These are phyloP conservation scores for Phymanthus crucifer DNA, from an alignment of 92 coral and sea anemone species.

Conservation along the genomic window DNA sequence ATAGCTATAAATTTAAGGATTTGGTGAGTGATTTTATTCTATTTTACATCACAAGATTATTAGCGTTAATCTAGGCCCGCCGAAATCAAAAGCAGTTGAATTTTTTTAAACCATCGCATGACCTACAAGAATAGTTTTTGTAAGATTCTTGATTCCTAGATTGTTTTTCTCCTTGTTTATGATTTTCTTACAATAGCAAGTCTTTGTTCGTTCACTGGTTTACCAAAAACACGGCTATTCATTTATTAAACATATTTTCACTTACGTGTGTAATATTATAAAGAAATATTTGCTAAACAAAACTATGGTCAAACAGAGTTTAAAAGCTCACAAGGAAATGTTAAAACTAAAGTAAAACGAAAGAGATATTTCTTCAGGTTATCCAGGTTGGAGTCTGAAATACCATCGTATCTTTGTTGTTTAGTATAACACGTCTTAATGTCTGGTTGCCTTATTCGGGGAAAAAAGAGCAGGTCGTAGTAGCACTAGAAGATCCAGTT, in stretches of 20 bases:
- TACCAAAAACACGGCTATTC: not conserved
- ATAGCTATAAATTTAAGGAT: not conserved
- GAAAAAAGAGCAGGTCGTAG: no score
- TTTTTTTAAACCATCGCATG: not conserved
- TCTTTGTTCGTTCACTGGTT: not conserved
- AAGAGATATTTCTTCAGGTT: no score
- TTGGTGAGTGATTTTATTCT: not conserved
- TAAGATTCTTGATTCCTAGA: not conserved
- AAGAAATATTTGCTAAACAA: constrained; percentile 16
- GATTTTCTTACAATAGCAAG: not conserved
- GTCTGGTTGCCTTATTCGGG: no score
- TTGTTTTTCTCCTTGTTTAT: not conserved
- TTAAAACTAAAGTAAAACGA: no score
- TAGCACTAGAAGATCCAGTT: no score
- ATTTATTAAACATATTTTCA: constrained; percentile 26
- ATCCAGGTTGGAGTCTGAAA: no score
- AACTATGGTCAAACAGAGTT: not conserved
- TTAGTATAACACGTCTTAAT: no score
- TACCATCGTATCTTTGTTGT: no score
- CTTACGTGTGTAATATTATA: constrained; percentile 13
- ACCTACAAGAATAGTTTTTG: not conserved
- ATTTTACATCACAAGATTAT: not conserved
- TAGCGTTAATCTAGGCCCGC: not conserved
- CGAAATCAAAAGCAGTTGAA: not conserved
- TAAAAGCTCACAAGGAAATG: not conserved